Evolutionary conservation across 1,140 invertebrate species (phyloP).

Genomic region (Camponotus vicinus): DNA sequence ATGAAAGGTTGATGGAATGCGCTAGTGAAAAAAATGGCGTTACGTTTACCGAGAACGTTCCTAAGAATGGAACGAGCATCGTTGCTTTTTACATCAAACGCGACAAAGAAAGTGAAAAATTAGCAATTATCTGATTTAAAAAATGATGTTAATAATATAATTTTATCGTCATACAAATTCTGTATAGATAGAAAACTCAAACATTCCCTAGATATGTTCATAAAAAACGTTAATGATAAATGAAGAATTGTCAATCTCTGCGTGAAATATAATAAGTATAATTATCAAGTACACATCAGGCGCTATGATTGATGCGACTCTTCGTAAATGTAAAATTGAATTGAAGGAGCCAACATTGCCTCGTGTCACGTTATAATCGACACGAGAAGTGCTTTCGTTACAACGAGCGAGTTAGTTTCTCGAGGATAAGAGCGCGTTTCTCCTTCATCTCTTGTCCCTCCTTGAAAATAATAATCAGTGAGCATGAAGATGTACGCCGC

Average conservation of each 20-base stretch:
- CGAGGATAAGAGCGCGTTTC: not conserved
- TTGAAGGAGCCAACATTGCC: not conserved
- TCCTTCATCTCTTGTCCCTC: not conserved
- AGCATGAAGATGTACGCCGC: constrained; percentile 1
- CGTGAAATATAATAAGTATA: too few species aligned
- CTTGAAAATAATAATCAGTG: constrained; percentile 39
- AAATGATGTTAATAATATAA: not conserved
- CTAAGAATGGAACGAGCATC: not conserved
- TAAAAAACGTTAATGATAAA: not conserved
- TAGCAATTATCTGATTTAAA: not conserved
- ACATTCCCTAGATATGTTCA: not conserved
- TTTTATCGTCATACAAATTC: not conserved
- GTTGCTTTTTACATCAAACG: not conserved
- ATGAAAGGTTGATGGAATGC: constrained; percentile 17
- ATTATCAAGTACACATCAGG: too few species aligned
- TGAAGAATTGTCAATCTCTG: too few species aligned
- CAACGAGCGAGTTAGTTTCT: not conserved
- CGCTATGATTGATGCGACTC: too few species aligned
- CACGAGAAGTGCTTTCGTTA: not conserved
- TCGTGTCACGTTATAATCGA: not conserved
- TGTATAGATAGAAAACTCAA: not conserved
- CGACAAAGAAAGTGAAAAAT: not conserved
- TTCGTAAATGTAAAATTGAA: not conserved
- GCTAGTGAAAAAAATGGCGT: not conserved
- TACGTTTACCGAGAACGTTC: not conserved